A percentile compares a stretch with the other conserved stretches of the same genome.
Conservation (phyloP, 2,797 vertebrate genomes). For the Garrulus glandarius region DNA sequence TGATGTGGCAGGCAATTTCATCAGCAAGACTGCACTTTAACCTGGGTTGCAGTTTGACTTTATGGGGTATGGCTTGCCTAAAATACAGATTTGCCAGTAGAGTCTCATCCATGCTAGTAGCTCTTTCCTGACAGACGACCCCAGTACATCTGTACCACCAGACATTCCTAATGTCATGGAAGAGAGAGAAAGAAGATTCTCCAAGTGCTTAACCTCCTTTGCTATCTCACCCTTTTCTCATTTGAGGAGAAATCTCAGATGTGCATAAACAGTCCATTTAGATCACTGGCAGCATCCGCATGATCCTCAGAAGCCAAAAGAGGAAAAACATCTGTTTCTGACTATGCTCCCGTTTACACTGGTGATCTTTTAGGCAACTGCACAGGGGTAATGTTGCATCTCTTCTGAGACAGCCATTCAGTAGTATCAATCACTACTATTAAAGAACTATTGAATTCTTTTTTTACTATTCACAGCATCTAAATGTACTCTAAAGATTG, state of each 20-base stretch:
- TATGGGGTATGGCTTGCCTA: not conserved
- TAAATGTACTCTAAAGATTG: not conserved
- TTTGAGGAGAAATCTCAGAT: not conserved
- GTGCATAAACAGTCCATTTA: not conserved
- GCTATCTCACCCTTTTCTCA: not conserved
- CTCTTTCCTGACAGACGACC: not conserved
- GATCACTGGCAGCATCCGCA: not conserved
- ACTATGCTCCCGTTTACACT: not conserved
- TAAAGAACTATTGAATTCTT: not conserved
- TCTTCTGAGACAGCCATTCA: not conserved
- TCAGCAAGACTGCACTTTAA: not conserved
- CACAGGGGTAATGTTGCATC: fast-evolving
- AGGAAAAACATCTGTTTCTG: not conserved
- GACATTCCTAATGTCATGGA: not conserved
- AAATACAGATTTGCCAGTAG: not conserved
- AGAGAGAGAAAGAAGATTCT: not conserved
- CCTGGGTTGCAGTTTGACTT: not conserved
- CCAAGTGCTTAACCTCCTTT: not conserved
- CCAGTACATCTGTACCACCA: not conserved
- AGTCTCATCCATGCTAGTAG: not conserved
- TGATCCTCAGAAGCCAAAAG: not conserved
- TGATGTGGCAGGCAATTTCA: not conserved
- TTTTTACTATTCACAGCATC: not conserved
- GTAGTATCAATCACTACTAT: not conserved
- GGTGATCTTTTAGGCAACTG: not conserved